Base-by-base conservation (phyloP, 1,140 invertebrate species). In the Ylistrum balloti region DNA sequence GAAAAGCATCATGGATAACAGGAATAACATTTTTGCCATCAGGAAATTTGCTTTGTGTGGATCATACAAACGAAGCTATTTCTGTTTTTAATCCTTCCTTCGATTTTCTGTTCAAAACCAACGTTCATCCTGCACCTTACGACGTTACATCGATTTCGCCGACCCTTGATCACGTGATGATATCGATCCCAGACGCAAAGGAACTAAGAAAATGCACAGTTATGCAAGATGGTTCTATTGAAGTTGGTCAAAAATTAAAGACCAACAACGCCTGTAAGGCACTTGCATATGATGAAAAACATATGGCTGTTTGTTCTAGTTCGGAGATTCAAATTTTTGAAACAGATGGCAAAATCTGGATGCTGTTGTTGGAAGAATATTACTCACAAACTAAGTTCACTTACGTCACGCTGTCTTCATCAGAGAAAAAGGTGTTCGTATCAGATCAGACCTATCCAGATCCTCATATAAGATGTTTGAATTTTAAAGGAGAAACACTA, bases 371-470 rank as follows among this genome's bases (percentile, higher is more conserved):
- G 22, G 86, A 87, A 33, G 88, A 91, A 45, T 87, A 88, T 22
- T 91, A 74, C 87, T 48, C 87, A 13, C 33, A 88, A 34, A 88
- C 90, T 0, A 91, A 91, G 33, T 88, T 91, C n/a, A 91, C 90
- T 22, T 91, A 91, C 86, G 86, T 88, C 0, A 88, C 88, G 2
- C 41, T 91, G 2, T 86, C 87, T 28, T 88, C 88, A 0, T n/a
- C 35, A 33, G 85, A 89, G 85, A 33, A 88, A 15, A 56, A 88
- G 45, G 85, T 91, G 22, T 91, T 91, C 88, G 22, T 91, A n/a
- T 88, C 90, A 10, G 90, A 91, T 33, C 90, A 91, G 74, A 91
- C 89, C 38, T 91, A 91, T 33, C 90, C 90, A 0, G 90, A 91
- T 41, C 90, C 90, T 13, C 86, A 91, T 17, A 56, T 91, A n/a